A percentile compares a stretch with the other conserved stretches of the same genome.
These are phyloP conservation scores for Drosophila differens DNA, from an alignment of 2,888 invertebrate genomes.

Conservation along the genomic window DNA sequence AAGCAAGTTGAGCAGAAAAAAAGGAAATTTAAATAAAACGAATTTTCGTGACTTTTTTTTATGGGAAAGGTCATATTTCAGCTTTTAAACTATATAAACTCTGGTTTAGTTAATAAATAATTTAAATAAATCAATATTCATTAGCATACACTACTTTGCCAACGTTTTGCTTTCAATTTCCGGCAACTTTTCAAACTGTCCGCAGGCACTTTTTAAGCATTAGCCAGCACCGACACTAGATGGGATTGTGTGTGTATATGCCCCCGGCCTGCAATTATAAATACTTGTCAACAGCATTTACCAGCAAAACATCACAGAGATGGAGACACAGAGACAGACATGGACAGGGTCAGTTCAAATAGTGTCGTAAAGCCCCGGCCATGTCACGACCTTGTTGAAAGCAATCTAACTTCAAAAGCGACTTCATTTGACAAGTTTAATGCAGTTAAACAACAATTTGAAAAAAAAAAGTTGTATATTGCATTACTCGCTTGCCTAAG, in stretches of 20 bases:
- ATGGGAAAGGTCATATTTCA: not conserved
- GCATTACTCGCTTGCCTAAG: constrained; percentile 45
- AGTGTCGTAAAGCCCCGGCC: constrained; percentile 20
- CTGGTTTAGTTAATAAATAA: constrained; percentile 8
- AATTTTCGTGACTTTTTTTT: not conserved
- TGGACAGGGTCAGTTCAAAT: constrained; percentile 16
- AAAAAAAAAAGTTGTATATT: constrained; percentile 63
- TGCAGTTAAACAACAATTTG: constrained; percentile 71
- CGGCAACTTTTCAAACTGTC: constrained; percentile 12
- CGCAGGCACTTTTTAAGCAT: constrained; percentile 10
- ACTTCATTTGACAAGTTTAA: constrained; percentile 80
- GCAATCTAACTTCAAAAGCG: constrained; percentile 74
- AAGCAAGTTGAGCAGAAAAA: not conserved
- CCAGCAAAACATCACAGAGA: constrained; percentile 56
- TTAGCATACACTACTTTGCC: constrained; percentile 9
- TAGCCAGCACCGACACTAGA: constrained; percentile 15
- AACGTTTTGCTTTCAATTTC: constrained; percentile 1
- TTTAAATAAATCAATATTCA: constrained; percentile 12
- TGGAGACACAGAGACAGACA: not conserved
- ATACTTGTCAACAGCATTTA: constrained; percentile 54
- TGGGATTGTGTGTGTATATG: constrained; percentile 39
- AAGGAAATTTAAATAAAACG: not conserved
- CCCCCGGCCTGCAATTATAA: constrained; percentile 57
- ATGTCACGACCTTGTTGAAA: constrained; percentile 42
- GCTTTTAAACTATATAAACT: not conserved